Evolutionary conservation across 2,113 vertebrate genomes (phyloP).

Genomic region (Perca flavescens): DNA sequence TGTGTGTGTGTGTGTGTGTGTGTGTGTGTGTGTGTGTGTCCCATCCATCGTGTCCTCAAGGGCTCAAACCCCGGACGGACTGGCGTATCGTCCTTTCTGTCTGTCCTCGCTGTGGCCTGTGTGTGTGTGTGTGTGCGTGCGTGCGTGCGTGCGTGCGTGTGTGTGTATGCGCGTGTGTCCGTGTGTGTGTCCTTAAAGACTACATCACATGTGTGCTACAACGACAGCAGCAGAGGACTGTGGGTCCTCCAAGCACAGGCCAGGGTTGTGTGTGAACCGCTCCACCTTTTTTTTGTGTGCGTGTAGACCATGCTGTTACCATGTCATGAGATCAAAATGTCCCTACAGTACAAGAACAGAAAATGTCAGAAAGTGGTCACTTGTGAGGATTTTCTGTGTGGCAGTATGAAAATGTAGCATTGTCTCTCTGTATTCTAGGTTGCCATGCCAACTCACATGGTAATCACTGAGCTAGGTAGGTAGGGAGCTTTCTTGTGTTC

Average conservation of each 20-base stretch:
- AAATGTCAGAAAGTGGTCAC: background rate
- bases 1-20: slow-evolving; percentile 45
- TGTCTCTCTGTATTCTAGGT: slow-evolving; percentile 35
- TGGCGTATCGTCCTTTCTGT: slow-evolving; percentile 49
- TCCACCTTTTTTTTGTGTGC: slow-evolving; percentile 10
- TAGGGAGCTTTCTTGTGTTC: slow-evolving; percentile 44
- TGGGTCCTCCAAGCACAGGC: slow-evolving; percentile 54
- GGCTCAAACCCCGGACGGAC: slow-evolving; percentile 62
- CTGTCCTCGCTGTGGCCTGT: slow-evolving; percentile 53
- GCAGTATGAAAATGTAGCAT: background rate
- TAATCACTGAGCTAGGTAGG: slow-evolving; percentile 47
- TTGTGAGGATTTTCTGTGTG: background rate
- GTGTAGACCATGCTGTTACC: background rate
- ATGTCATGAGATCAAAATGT: background rate
- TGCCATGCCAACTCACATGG: slow-evolving; percentile 63
- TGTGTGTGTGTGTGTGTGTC: slow-evolving; percentile 37
- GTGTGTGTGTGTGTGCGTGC: too few relatives aligned
- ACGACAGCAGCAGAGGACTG: slow-evolving; percentile 70
- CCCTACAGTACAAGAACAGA: background rate
- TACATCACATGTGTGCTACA: slow-evolving; percentile 67
- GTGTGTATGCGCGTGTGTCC: slow-evolving; percentile 48
- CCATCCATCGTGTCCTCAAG: slow-evolving; percentile 61
- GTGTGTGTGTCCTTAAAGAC: slow-evolving; percentile 67
- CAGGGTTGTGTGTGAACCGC: slow-evolving; percentile 48
- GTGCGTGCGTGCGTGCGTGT: slow-evolving; percentile 19